Evolutionary conservation across 1,140 invertebrate genomes (phyloP).

Genomic region (Linepithema humile): DNA sequence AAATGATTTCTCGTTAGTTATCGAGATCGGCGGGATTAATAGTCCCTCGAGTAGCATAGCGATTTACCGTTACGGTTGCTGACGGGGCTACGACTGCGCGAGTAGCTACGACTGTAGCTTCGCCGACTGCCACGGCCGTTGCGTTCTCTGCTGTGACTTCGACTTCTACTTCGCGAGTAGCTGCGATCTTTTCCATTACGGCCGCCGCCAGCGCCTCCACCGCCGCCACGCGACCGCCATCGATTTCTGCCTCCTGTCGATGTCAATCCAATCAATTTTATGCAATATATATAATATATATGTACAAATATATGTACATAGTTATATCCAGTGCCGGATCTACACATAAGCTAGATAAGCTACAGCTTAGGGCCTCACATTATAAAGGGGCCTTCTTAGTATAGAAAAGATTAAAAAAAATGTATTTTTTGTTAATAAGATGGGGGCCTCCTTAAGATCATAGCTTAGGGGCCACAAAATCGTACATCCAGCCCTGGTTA

Average conservation of each 20-base stretch:
- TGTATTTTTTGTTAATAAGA: no score
- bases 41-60: not conserved
- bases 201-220: slow-evolving; percentile 64
- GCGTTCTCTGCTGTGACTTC: slow-evolving; percentile 81
- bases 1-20: slow-evolving; percentile 15
- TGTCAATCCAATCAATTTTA: not conserved
- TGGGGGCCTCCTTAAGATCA: no score
- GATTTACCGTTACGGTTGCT: slow-evolving; percentile 79
- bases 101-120: slow-evolving; percentile 83
- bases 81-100: slow-evolving; percentile 81
- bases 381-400: no score
- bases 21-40: not conserved
- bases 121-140: slow-evolving; percentile 79
- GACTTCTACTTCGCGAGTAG: slow-evolving; percentile 80
- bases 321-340: no score
- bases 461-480: no score
- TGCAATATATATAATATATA: not conserved
- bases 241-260: slow-evolving; percentile 79
- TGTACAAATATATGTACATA: no score
- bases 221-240: slow-evolving; percentile 80
- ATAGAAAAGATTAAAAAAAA: no score
- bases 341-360: no score
- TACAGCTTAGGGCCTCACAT: no score
- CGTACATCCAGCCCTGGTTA: no score
- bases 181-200: slow-evolving; percentile 80